These are phyloP conservation scores for Agrilus mali DNA, from an alignment of 2,888 invertebrate genomes.

Conservation along the genomic window DNA sequence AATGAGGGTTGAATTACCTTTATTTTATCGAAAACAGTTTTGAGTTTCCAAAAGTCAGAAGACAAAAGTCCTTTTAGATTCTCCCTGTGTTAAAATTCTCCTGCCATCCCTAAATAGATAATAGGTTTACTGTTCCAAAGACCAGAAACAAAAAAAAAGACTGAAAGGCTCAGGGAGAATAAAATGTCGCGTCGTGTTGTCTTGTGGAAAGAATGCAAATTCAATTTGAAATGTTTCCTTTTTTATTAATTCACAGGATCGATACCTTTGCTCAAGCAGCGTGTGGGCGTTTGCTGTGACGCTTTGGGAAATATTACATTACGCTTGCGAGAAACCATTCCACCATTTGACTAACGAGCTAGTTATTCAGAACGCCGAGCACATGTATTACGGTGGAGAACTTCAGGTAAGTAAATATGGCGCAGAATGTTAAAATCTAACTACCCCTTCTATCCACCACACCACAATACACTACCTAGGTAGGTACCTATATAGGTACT, in stretches of 20 bases:
- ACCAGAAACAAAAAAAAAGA: no score
- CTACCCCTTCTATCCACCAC: no score
- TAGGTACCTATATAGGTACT: no score
- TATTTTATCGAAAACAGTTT: no score
- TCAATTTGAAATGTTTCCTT: not conserved
- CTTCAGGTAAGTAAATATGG: conserved; percentile 35
- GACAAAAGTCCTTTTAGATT: no score
- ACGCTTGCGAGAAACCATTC: conserved; percentile 48
- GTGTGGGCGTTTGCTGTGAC: conserved; percentile 55
- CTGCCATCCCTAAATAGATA: no score
- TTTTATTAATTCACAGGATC: conserved; percentile 35
- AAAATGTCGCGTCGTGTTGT: no score
- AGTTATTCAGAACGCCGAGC: conserved; percentile 51
- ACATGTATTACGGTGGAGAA: conserved; percentile 50
- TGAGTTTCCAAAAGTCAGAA: no score
- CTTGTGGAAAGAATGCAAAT: not conserved
- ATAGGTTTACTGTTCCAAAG: no score
- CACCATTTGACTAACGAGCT: conserved; percentile 47
- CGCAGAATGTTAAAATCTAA: not conserved
- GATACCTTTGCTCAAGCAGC: conserved; percentile 47
- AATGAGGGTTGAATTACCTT: no score
- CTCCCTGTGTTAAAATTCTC: no score
- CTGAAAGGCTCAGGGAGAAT: not conserved
- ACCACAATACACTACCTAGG: no score
- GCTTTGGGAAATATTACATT: conserved; percentile 49